Base-by-base conservation (phyloP, 1,140 invertebrate genomes). In the Cryptotermes secundus region DNA sequence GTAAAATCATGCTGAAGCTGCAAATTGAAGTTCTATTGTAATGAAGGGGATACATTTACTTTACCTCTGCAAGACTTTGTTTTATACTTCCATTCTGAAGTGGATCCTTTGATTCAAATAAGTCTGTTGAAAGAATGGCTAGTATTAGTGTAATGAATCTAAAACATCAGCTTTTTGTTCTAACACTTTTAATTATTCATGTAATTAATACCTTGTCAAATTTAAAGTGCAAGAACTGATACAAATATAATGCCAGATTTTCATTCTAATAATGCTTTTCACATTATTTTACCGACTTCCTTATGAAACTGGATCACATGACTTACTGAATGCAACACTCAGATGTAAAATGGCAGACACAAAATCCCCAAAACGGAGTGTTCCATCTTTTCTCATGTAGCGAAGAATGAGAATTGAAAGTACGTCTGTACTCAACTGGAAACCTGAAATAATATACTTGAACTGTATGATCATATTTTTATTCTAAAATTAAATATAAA, bases 321-420 rank as follows among this genome's bases (percentile, higher is more conserved):
- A 89, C 92, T 94, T 92, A 96, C 96, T 94, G 88, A 98, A 98
- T 45, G 96, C 95, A 84, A 96, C 93, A 85, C 95, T 96, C 45
- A 98, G 91, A 88, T 97, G 96, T 85, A 98, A 91, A 88, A 98
- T 95, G 53, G 96, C 95, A 10, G 95, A 96, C 1, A 98, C 96
- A 88, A 97, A 98, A 89, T 98, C 97, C 31, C 97, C 97, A 88
- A 98, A 97, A 87, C 97, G 90, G n/a, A 98, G 90, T 65, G 96
- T 97, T 80, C 97, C 96, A 89, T 98, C 97, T 90, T 97, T 98
- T 85, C 96, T 93, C 95, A 98, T 98, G 87, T 97, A 97, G 85
- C 96, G 92, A 83, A 97, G 90, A 80, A 97, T 94, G 31, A 98
- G 90, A 59, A 96, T 92, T 9, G 96, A 95, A 85, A 97, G 89